phyloP scores from a whole-genome alignment of 2,888 invertebrate genomes.

The Drosophila nigritarsus region DNA sequence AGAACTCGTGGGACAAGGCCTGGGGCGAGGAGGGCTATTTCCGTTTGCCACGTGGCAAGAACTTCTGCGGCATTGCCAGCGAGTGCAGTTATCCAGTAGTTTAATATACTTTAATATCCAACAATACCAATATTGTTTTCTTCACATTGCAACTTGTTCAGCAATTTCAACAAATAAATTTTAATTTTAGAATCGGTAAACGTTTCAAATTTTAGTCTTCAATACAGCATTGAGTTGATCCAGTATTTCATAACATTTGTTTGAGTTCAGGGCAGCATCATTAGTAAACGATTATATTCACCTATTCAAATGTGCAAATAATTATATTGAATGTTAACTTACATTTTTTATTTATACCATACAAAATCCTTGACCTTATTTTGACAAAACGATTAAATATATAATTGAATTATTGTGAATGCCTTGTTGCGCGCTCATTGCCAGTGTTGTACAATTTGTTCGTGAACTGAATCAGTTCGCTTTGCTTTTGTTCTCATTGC shows the following conservation, averaged over 20 bases:
- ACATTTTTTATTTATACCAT: neutral
- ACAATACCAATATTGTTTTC: neutral
- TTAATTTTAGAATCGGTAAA: neutral
- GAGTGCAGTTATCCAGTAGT: constrained; percentile 84
- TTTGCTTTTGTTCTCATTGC: neutral
- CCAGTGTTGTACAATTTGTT: constrained; percentile 16
- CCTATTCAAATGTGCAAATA: neutral
- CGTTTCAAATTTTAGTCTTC: neutral
- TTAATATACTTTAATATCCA: constrained; percentile 39
- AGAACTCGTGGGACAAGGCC: constrained; percentile 83
- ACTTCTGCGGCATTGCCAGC: constrained; percentile 83
- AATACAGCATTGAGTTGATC: neutral
- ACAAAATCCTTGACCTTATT: neutral
- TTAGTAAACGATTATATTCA: neutral
- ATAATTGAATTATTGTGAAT: neutral
- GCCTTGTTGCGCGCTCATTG: neutral
- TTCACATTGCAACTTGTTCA: neutral
- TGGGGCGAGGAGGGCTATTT: constrained; percentile 84
- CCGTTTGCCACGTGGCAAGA: constrained; percentile 82
- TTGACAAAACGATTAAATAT: neutral
- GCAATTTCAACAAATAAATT: neutral
- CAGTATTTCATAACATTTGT: neutral
- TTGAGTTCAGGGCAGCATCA: neutral
- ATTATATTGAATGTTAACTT: neutral
- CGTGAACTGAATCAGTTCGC: constrained; percentile 20